Evolutionary conservation across 1,140 invertebrate genomes (phyloP).

Genomic region (Meloidogyne exigua): DNA sequence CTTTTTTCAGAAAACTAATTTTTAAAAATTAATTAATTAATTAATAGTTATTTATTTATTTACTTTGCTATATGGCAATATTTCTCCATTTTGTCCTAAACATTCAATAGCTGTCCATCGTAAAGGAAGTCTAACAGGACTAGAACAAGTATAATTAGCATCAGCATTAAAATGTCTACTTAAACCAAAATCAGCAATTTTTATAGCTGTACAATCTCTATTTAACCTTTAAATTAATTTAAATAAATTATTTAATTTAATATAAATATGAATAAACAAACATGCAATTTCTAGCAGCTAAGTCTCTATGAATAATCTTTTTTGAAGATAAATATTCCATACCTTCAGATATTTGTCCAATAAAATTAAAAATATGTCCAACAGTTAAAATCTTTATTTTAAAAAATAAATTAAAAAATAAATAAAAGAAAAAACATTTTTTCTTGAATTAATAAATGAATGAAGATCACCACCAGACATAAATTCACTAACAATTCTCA

Average conservation of each 20-base stretch:
- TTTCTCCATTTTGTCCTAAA: slow-evolving; percentile 30
- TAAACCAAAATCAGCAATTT: slow-evolving; percentile 97
- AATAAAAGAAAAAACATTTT: slow-evolving; percentile 18
- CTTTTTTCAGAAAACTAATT: slow-evolving; percentile 43
- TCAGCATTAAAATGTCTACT: slow-evolving; percentile 69
- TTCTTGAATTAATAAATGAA: slow-evolving; percentile 7
- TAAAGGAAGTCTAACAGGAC: slow-evolving; percentile 30
- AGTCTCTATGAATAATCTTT: slow-evolving; percentile 88
- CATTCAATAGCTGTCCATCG: slow-evolving; percentile 46
- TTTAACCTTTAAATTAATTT: slow-evolving; percentile 77
- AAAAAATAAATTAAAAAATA: background rate
- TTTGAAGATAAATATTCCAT: slow-evolving; percentile 93
- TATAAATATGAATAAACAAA: slow-evolving; percentile 20
- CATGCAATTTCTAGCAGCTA: slow-evolving; percentile 89
- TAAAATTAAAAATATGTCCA: slow-evolving; percentile 89
- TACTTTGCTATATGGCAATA: slow-evolving; percentile 17
- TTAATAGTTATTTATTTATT: background rate
- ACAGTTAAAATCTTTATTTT: slow-evolving; percentile 73
- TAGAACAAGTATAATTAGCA: slow-evolving; percentile 28
- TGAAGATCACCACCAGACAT: slow-evolving; percentile 42
- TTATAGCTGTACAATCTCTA: slow-evolving; percentile 78
- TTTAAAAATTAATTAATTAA: no score
- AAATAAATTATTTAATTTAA: slow-evolving; percentile 23
- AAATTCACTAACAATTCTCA: slow-evolving; percentile 43
- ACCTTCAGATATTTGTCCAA: slow-evolving; percentile 89